Evolutionary conservation across 2,113 vertebrate genomes (phyloP), one percentile per base, ranked within the genome.

Genomic region (Cephalopholis sonnerati): DNA sequence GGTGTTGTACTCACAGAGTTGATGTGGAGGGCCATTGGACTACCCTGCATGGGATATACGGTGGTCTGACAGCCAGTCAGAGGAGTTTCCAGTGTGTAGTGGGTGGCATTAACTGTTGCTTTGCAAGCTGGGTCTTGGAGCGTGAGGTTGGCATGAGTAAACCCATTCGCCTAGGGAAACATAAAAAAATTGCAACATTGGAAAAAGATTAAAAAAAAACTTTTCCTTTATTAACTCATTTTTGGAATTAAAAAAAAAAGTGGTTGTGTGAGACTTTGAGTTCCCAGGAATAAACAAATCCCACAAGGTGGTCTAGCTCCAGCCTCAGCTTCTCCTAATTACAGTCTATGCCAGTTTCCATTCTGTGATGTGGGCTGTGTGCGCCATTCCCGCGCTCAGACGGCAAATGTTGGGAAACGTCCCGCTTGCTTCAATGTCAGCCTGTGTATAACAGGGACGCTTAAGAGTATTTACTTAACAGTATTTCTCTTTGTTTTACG

Each of bases 11-110:
- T 97, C 89, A 99, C 98, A 11, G 96, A 96, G 86, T 99, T 99
- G 85, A 97, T 95, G 95, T 98, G 96, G 73, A 97, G 90, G 55
- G 95, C 91, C 57, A 92, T 88, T 0, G 85, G 64, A 66, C 87
- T 91, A 41, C 93, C 89, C 1, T 86, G 86, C 89, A 93, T 29
- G 41, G 90, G 84, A 77, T 79, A 91, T 5, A 87, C 57, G 0
- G 79, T 88, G 69, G 98, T 99, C 16, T 94, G 94, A 3, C 98
- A 99, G 69, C 96, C 96, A 25, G 87, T 93, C 84, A 96, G 93
- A 0, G 94, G 87, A 15, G 97, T 98, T 77, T 98, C 96, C 95
- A 99, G 87, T 32, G 97, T 96, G 94, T 98, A 99, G 95, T 99
- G 98, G 62, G 97, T 99, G 76, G 87, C 93, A 55, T 99, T 99